Evolutionary conservation across 2,888 invertebrate species (phyloP).

Genomic region (Lasioglossum oenotherae): DNA sequence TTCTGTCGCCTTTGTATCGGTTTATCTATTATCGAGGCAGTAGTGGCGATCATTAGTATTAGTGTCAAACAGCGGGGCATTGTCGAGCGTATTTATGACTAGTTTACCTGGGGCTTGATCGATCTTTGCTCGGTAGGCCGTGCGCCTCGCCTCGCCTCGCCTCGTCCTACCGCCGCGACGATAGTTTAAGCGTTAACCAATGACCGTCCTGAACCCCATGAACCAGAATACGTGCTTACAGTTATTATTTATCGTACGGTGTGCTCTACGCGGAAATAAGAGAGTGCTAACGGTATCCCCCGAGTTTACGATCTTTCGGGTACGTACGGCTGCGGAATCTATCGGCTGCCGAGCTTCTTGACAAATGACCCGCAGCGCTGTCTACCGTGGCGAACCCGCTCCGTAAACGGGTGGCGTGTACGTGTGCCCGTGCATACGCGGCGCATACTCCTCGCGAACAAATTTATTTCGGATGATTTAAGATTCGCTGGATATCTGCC

Average conservation of each 20-base stretch:
- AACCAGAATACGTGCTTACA: conserved; percentile 43
- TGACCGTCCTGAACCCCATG: conserved; percentile 28
- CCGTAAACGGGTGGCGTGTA: conserved; percentile 24
- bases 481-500: conserved; percentile 41
- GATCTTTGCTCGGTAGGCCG: background rate
- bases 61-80: conserved; percentile 77
- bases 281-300: conserved; percentile 66
- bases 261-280: conserved; percentile 57
- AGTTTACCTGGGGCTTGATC: conserved; percentile 69
- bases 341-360: conserved; percentile 60
- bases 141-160: background rate
- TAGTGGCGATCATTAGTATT: conserved; percentile 79
- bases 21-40: conserved; percentile 76
- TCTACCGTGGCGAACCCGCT: conserved; percentile 54
- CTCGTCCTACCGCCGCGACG: background rate
- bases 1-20: conserved; percentile 79
- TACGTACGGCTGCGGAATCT: conserved; percentile 40
- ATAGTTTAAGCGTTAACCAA: conserved; percentile 31
- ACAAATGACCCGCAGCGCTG: conserved; percentile 68
- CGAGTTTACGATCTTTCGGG: conserved; percentile 65
- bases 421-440: background rate
- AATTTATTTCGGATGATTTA: conserved; percentile 64
- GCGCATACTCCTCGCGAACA: conserved; percentile 34
- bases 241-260: conserved; percentile 63
- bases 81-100: conserved; percentile 76